Evolutionary conservation across 2,888 invertebrate genomes (phyloP).

Genomic region (Agonopterix alstromeriana): DNA sequence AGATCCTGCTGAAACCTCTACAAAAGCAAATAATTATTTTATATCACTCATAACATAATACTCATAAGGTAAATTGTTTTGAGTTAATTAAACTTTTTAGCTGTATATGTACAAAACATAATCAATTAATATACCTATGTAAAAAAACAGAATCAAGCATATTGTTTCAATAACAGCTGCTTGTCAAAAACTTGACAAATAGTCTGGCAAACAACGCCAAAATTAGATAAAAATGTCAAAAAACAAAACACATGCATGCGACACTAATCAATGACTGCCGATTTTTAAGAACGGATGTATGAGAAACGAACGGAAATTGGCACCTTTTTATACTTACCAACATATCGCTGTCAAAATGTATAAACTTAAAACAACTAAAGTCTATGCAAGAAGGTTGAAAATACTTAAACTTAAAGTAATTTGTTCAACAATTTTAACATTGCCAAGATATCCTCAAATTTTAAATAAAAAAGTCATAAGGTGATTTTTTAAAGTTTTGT

Average conservation of each 20-base stretch:
- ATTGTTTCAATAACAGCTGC: conserved; percentile 40
- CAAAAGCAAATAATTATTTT: no score
- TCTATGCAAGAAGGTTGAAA: neutral
- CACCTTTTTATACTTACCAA: conserved; percentile 53
- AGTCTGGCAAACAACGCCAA: conserved; percentile 37
- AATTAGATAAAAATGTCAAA: conserved; percentile 52
- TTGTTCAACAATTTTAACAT: neutral
- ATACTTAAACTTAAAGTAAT: neutral
- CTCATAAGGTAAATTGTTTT: no score
- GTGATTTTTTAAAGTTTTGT: conserved; percentile 52
- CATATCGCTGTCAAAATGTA: no score
- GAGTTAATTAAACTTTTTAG: no score
- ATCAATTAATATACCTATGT: no score
- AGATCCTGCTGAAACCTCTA: no score
- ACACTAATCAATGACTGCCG: conserved; percentile 64
- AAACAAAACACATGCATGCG: conserved; percentile 58
- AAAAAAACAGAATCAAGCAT: neutral
- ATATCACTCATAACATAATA: no score
- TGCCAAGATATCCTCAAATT: neutral
- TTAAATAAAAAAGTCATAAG: conserved; percentile 8
- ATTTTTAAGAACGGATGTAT: conserved; percentile 69
- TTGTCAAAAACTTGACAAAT: conserved; percentile 57
- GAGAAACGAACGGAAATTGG: conserved; percentile 69
- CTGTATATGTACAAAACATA: no score
- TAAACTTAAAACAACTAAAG: conserved; percentile 5